Conservation (phyloP, 1,140 invertebrate species). For the Lordiphosa mommai region DNA sequence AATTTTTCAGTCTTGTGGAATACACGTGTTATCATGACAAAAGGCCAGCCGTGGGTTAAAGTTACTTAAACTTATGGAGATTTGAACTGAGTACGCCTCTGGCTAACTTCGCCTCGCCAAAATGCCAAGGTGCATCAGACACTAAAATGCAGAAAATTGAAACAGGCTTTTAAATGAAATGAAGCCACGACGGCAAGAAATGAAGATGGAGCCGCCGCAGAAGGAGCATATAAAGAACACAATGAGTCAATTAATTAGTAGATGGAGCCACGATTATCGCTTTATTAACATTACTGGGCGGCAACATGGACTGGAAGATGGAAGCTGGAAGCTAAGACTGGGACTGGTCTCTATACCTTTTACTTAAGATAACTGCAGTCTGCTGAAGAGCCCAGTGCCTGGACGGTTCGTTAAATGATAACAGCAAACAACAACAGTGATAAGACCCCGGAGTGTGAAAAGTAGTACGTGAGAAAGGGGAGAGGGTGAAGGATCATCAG, state of each 20-base stretch:
- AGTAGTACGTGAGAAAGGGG: neutral
- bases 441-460: constrained; percentile 23
- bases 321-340: neutral
- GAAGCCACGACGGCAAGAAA: constrained; percentile 54
- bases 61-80: no score
- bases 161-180: constrained; percentile 78
- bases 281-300: constrained; percentile 66
- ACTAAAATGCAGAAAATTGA: constrained; percentile 79
- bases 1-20: no score
- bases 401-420: constrained; percentile 72
- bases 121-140: constrained; percentile 79
- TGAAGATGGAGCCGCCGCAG: constrained; percentile 15
- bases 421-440: constrained; percentile 39
- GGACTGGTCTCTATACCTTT: constrained; percentile 5
- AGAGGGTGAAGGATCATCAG: neutral
- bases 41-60: neutral
- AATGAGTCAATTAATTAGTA: constrained; percentile 79
- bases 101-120: constrained; percentile 27
- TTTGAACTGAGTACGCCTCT: constrained; percentile 13
- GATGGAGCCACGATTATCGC: constrained; percentile 75
- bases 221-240: constrained; percentile 47
- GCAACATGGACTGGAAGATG: neutral
- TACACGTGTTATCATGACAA: no score
- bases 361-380: constrained; percentile 22
- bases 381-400: constrained; percentile 16